phyloP scores from a whole-genome alignment of 2,888 invertebrate genomes.

The Petrolisthes manimaculis region DNA sequence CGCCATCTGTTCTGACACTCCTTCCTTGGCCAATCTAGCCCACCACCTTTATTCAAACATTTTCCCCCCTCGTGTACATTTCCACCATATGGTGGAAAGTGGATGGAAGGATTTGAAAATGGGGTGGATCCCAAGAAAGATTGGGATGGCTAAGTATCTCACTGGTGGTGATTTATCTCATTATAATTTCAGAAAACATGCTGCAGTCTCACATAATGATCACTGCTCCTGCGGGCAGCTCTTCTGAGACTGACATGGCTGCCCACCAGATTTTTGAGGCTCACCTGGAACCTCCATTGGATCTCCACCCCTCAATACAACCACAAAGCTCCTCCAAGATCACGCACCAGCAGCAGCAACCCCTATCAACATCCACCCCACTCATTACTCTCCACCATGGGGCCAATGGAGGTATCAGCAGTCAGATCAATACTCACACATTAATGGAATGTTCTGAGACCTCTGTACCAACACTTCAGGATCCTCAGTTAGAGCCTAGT shows the following conservation, averaged over 20 bases:
- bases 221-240: not conserved
- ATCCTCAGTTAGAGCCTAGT: not conserved
- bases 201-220: constrained; percentile 14
- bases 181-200: constrained; percentile 25
- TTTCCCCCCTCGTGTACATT: too few relatives aligned
- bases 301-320: constrained; percentile 10
- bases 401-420: not conserved
- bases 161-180: not conserved
- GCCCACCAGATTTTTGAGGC: constrained; percentile 21
- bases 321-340: not conserved
- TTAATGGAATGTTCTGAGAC: constrained; percentile 9
- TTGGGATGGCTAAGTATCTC: not conserved
- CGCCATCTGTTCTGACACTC: too few relatives aligned
- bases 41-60: too few relatives aligned
- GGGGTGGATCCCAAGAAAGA: too few relatives aligned
- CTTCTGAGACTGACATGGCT: not conserved
- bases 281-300: constrained; percentile 15
- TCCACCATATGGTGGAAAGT: too few relatives aligned
- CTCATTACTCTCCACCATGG: not conserved
- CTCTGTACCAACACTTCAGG: constrained; percentile 41
- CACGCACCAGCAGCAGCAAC: not conserved
- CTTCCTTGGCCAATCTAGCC: too few relatives aligned
- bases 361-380: constrained; percentile 2
- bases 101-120: too few relatives aligned
- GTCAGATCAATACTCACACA: not conserved